Conservation (phyloP, 1,140 invertebrate species). For the Lucilia sericata region DNA sequence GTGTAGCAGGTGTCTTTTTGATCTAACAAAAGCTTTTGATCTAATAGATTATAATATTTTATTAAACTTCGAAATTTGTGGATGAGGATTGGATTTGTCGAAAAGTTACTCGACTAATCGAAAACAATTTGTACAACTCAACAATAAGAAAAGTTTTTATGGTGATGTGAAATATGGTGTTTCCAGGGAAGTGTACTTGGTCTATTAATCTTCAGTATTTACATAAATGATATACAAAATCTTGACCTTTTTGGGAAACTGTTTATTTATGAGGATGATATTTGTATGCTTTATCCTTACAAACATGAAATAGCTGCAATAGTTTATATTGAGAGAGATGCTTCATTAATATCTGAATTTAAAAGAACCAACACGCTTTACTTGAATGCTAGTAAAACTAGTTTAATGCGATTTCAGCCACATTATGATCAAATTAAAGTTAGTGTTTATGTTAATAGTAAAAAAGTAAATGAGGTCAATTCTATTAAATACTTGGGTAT, state of each 20-base stretch:
- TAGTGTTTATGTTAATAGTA: neutral
- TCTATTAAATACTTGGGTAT: neutral
- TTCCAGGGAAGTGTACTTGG: neutral
- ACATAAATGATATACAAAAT: neutral
- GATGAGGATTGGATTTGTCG: no score
- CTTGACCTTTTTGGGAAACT: neutral
- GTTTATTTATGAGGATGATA: neutral
- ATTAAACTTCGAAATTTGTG: neutral
- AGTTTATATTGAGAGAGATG: neutral
- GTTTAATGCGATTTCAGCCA: neutral
- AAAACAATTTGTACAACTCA: neutral
- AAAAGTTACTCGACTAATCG: no score
- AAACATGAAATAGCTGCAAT: neutral
- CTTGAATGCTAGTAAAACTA: neutral
- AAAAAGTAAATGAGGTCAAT: neutral
- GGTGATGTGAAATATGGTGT: neutral
- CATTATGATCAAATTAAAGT: neutral
- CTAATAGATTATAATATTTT: neutral
- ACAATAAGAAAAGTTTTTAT: neutral
- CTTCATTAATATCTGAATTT: neutral
- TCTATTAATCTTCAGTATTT: neutral
- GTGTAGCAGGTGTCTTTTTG: neutral
- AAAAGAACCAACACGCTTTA: neutral
- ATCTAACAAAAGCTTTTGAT: neutral
- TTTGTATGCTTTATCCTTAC: neutral